Base-by-base conservation (phyloP, 2,113 vertebrate genomes). In the Pseudorhombus dupliciocellatus region DNA sequence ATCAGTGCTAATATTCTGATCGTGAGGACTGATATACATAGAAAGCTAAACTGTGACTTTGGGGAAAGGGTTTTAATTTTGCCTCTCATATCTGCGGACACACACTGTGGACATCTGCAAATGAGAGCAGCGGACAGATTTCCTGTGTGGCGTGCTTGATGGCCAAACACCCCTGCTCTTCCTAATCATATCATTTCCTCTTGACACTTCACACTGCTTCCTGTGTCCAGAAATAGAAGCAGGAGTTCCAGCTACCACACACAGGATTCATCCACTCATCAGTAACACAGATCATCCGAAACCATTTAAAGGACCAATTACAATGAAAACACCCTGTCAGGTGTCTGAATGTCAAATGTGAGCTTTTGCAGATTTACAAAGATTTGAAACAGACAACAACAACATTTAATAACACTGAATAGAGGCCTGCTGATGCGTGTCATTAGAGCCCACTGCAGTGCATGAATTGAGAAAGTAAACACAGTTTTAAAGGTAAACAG, bases 121-220 rank as follows among this genome's bases (percentile, higher is more conserved):
- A 66, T 73, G 63, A 37, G 56, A 66, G 52, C 5, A 5, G 34
- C 3, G 63, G 65, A 44, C 84, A 67, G 54, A 81, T 84, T 92
- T 92, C 90, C 91, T 90, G 88, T 53, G 81, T 65, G 18, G 68
- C 78, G 24, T 34, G 54, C 85, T 54, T 54, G 63, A 86, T 76
- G 85, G 81, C 89, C 81, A 90, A 88, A 89, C 84, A 80, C 76
- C 64, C 76, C 62, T 50, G 62, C 75, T 86, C 73, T 68, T 55
- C 8, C 66, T 67, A 81, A 81, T 87, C 79, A 50, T 70, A 84
- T 79, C 73, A 84, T 89, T 90, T 91, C 87, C 88, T 87, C 66
- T 78, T 67, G 77, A 89, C 81, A 86, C 71, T 83, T 87, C 83
- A 78, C 86, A 85, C 82, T 37, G 42, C 81, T 90, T 91, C 90